Evolutionary conservation across 2,888 invertebrate genomes (phyloP).

Genomic region (Sussaba pulchella): DNA sequence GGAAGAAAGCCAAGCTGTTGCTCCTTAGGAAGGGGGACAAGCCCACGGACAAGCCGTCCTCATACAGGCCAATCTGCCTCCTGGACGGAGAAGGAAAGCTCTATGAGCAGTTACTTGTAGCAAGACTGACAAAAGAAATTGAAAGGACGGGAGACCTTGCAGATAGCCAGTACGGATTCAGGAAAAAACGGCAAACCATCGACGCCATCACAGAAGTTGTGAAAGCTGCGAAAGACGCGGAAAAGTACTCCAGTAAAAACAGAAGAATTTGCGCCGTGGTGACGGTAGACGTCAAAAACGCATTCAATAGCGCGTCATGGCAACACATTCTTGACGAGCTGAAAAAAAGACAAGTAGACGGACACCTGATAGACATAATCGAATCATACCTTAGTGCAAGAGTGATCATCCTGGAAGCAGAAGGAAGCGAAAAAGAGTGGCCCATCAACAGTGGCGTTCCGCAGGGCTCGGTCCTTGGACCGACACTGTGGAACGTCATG

Average conservation of each 20-base stretch:
- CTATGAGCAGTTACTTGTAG: neutral
- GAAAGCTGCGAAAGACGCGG: neutral
- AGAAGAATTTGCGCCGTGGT: neutral
- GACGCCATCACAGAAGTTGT: neutral
- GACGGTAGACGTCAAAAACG: constrained; percentile 2
- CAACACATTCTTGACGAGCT: neutral
- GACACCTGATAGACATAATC: neutral
- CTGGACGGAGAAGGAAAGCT: neutral
- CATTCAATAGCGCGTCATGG: constrained; percentile 12
- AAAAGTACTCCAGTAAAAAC: neutral
- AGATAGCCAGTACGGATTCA: neutral
- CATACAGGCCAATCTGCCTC: neutral
- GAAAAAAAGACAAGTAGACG: neutral
- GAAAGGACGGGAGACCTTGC: neutral
- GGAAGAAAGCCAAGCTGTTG: neutral
- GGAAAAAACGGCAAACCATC: neutral
- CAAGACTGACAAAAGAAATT: neutral
- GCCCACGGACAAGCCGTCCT: neutral
- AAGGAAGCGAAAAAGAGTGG: neutral
- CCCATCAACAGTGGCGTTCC: constrained; percentile 32
- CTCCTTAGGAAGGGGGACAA: neutral
- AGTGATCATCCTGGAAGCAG: constrained; percentile 4
- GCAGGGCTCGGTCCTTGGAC: constrained; percentile 27
- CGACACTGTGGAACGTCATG: constrained; percentile 23
- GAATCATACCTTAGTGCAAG: constrained; percentile 11